Percentiles rank a stretch among this genome's conserved stretches.
phyloP scores from a whole-genome alignment of 2,113 vertebrate genomes.

The Corydoras sp. region DNA sequence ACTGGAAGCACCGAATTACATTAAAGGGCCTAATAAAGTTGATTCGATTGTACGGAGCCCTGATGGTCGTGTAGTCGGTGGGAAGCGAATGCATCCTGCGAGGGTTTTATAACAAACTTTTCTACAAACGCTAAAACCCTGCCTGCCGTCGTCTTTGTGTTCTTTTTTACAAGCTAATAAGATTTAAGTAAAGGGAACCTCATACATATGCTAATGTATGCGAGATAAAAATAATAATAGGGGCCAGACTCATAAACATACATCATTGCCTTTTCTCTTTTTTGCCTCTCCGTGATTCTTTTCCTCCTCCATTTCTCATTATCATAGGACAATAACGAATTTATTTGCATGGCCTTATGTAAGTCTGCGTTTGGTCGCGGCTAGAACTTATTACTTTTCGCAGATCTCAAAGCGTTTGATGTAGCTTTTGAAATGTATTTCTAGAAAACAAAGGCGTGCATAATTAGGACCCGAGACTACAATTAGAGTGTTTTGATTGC shows the following conservation, averaged over 20 bases:
- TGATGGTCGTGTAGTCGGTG: too few species aligned
- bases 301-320: slow-evolving; percentile 53
- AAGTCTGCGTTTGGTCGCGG: slow-evolving; percentile 44
- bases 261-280: slow-evolving; percentile 59
- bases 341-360: slow-evolving; percentile 60
- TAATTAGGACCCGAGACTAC: slow-evolving; percentile 62
- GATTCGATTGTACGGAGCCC: too few species aligned
- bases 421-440: slow-evolving; percentile 57
- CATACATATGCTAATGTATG: slow-evolving; percentile 59
- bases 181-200: slow-evolving; percentile 53
- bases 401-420: slow-evolving; percentile 66
- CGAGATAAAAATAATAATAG: slow-evolving; percentile 58
- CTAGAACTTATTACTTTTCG: slow-evolving; percentile 55
- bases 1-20: too few species aligned
- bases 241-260: slow-evolving; percentile 55
- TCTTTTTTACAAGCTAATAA: slow-evolving; percentile 27
- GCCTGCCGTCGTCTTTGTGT: slow-evolving; percentile 15
- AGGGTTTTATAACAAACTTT: slow-evolving; percentile 19
- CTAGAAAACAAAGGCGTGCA: slow-evolving; percentile 67
- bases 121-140: slow-evolving; percentile 24
- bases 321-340: slow-evolving; percentile 65
- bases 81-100: too few species aligned
- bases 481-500: slow-evolving; percentile 65
- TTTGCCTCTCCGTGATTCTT: slow-evolving; percentile 51
- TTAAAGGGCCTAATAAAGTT: too few species aligned